Evolutionary conservation across 1,140 invertebrate species (phyloP).

Genomic region (Pseudobourletiella spinata): DNA sequence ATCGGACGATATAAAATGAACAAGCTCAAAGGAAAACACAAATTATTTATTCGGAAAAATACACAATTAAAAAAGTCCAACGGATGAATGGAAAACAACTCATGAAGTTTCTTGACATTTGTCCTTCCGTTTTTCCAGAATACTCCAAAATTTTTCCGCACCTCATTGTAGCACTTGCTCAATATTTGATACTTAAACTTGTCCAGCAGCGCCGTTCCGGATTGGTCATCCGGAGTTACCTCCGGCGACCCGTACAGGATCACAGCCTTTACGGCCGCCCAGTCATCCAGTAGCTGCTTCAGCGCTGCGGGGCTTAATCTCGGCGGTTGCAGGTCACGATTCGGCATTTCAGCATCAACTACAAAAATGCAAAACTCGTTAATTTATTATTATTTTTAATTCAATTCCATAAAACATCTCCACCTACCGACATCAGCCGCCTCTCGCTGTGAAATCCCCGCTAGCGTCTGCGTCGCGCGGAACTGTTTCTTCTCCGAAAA

Average conservation of each 20-base stretch:
- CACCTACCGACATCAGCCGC: slow-evolving; percentile 47
- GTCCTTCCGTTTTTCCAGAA: neutral
- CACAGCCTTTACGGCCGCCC: slow-evolving; percentile 76
- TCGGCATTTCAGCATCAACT: slow-evolving; percentile 76
- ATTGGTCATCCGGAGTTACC: slow-evolving; percentile 49
- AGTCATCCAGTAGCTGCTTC: slow-evolving; percentile 78
- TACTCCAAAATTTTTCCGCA: slow-evolving; percentile 10
- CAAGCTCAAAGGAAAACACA: too few species aligned
- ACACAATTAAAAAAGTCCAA: neutral
- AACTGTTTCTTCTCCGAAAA: slow-evolving; percentile 91
- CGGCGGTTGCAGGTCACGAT: slow-evolving; percentile 96
- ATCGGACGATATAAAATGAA: too few species aligned
- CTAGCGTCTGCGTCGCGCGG: slow-evolving; percentile 54
- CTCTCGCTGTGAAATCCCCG: neutral
- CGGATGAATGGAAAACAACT: too few species aligned
- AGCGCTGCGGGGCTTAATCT: slow-evolving; percentile 86
- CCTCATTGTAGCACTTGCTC: slow-evolving; percentile 83
- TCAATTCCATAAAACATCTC: too few species aligned
- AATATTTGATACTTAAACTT: slow-evolving; percentile 95
- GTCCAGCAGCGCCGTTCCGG: slow-evolving; percentile 86
- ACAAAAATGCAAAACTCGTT: too few species aligned
- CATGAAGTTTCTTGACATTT: too few species aligned
- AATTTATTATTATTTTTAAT: too few species aligned
- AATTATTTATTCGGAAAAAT: too few species aligned
- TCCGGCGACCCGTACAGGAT: slow-evolving; percentile 57